A percentile compares a stretch with the other conserved stretches of the same genome.
phyloP scores from a whole-genome alignment of 2,797 vertebrate genomes.

The Triplophysa yarkandensis region DNA sequence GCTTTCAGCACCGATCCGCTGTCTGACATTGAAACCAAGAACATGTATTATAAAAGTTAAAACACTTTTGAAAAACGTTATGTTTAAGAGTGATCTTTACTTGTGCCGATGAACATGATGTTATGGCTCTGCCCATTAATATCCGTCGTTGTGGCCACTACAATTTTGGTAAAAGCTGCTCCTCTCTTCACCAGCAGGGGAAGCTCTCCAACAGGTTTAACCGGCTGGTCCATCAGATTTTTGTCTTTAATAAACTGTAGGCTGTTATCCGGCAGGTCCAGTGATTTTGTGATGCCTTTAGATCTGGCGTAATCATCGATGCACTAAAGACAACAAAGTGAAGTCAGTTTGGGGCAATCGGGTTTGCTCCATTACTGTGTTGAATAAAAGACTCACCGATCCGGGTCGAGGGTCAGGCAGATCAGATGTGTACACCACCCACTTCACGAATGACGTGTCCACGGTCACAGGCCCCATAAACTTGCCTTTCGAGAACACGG shows the following conservation, averaged over 20 bases:
- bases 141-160: constrained; percentile 69
- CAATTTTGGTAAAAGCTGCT: constrained; percentile 70
- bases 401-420: constrained; percentile 78
- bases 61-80: background rate
- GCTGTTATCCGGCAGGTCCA: constrained; percentile 77
- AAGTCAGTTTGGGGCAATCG: background rate
- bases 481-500: constrained; percentile 75
- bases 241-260: constrained; percentile 77
- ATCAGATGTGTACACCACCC: constrained; percentile 75
- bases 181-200: constrained; percentile 73
- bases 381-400: constrained; percentile 72
- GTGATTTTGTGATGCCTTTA: constrained; percentile 58
- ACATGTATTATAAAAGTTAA: too few species aligned
- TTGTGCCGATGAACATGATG: constrained; percentile 83
- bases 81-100: constrained; percentile 58
- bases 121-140: constrained; percentile 65
- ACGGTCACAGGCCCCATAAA: constrained; percentile 72
- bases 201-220: constrained; percentile 62
- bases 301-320: constrained; percentile 67
- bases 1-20: constrained; percentile 80
- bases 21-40: constrained; percentile 62
- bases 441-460: constrained; percentile 73
- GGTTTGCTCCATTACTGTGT: background rate
- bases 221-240: constrained; percentile 75
- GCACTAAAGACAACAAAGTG: constrained; percentile 65